A percentile compares a stretch with the other conserved stretches of the same genome.
Conservation (phyloP, 2,797 vertebrate species). For the Gallinago stenura region DNA sequence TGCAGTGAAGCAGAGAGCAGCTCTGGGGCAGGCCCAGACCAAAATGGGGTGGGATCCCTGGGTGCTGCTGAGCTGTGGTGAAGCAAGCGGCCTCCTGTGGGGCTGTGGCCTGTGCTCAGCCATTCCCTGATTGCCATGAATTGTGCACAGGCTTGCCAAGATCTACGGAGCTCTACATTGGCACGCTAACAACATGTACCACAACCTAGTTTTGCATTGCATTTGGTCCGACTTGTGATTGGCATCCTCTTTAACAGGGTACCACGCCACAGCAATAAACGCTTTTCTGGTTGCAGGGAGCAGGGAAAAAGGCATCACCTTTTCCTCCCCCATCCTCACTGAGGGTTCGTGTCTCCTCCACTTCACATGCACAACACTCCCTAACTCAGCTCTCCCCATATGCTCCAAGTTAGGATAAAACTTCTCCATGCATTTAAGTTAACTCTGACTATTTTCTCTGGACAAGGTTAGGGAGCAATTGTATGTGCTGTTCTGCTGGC, state of each 20-base stretch:
- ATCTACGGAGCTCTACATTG: neutral
- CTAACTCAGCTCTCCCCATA: neutral
- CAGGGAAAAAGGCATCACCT: neutral
- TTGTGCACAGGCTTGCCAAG: neutral
- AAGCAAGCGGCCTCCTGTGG: rapidly evolving
- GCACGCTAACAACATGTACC: rapidly evolving
- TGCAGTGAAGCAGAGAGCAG: neutral
- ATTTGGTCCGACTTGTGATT: neutral
- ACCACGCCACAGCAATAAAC: rapidly evolving
- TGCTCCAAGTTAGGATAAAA: neutral
- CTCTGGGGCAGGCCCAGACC: neutral
- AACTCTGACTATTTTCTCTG: neutral
- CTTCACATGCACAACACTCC: neutral
- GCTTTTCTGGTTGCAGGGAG: neutral
- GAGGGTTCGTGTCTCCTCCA: neutral
- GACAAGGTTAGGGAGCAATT: neutral
- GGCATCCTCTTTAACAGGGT: neutral
- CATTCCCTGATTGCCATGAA: neutral
- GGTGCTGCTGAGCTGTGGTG: neutral
- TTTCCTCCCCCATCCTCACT: neutral
- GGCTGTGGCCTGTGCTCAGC: neutral
- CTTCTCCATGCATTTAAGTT: neutral
- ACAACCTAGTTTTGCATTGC: rapidly evolving
- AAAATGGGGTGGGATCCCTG: neutral
- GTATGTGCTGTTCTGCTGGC: neutral